Conservation (phyloP, 2,888 invertebrate genomes). For the Sycophila texana region DNA sequence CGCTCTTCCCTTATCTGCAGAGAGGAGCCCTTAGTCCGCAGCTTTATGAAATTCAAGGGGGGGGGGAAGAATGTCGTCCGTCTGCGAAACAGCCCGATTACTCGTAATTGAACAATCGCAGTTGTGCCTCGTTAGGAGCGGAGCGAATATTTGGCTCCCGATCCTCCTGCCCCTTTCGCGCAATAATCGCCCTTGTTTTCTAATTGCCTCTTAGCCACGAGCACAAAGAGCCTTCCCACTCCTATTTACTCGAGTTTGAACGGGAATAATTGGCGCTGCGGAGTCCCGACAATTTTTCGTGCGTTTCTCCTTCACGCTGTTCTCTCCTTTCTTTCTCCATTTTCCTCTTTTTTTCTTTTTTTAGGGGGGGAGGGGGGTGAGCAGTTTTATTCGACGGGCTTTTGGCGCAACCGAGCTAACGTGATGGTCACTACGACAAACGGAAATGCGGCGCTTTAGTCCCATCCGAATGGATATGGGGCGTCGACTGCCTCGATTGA, state of each 20-base stretch:
- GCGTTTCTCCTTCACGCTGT: not conserved
- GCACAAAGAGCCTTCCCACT: slow-evolving; percentile 2
- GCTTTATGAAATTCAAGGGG: slow-evolving; percentile 44
- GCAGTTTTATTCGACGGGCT: too few relatives aligned
- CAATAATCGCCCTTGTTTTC: slow-evolving; percentile 50
- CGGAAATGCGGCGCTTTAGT: not conserved
- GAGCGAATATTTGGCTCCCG: slow-evolving; percentile 17
- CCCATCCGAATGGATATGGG: slow-evolving; percentile 2
- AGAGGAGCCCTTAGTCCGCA: not conserved
- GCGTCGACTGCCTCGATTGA: too few relatives aligned
- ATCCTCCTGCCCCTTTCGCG: slow-evolving; percentile 1
- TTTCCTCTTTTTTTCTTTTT: not conserved
- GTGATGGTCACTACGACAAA: not conserved
- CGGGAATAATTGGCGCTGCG: slow-evolving; percentile 29
- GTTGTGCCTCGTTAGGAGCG: slow-evolving; percentile 19
- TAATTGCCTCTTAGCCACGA: slow-evolving; percentile 32
- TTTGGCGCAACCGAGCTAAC: not conserved
- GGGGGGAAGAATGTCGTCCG: not conserved
- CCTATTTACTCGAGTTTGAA: slow-evolving; percentile 13
- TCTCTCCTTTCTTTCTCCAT: not conserved
- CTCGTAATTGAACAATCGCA: slow-evolving; percentile 45
- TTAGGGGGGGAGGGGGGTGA: not conserved
- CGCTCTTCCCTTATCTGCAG: slow-evolving; percentile 20
- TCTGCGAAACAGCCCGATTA: slow-evolving; percentile 22
- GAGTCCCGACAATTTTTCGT: not conserved